Percentiles rank a stretch among this genome's conserved stretches.
Evolutionary conservation across 2,113 vertebrate species (phyloP).

Genomic region (Alethe castanea): DNA sequence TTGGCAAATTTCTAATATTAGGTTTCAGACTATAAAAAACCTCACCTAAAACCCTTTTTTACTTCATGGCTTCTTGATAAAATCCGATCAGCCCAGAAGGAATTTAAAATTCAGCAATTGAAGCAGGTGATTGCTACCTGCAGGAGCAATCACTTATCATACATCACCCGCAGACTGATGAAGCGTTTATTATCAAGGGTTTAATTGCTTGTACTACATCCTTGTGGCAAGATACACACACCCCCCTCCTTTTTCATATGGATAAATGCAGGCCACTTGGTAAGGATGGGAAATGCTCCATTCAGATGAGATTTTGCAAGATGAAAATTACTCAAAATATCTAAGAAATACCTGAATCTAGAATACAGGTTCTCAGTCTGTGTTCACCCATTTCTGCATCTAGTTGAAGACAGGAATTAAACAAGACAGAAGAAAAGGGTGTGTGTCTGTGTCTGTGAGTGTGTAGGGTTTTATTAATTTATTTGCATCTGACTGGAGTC

Average conservation of each 20-base stretch:
- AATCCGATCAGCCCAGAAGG: conserved; percentile 67
- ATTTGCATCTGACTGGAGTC: background rate
- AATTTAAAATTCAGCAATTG: conserved; percentile 68
- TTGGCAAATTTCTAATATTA: conserved; percentile 54
- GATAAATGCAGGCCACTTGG: background rate
- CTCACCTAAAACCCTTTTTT: background rate
- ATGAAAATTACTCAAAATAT: background rate
- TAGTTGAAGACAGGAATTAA: background rate
- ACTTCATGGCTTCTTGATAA: conserved; percentile 35
- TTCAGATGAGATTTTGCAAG: background rate
- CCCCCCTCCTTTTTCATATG: background rate
- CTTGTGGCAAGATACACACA: background rate
- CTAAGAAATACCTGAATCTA: background rate
- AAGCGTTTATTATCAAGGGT: conserved; percentile 73
- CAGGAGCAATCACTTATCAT: conserved; percentile 70
- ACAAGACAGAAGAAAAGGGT: background rate
- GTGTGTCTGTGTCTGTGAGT: no score
- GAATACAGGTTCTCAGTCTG: background rate
- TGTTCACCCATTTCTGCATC: background rate
- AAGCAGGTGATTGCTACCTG: conserved; percentile 70
- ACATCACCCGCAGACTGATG: conserved; percentile 67
- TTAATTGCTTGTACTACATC: conserved; percentile 68
- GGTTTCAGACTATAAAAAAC: conserved; percentile 7
- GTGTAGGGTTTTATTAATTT: background rate
- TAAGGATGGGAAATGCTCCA: background rate